These are phyloP conservation scores for Muntiacus reevesi DNA, from an alignment of 2,113 vertebrate species.

Conservation along the genomic window DNA sequence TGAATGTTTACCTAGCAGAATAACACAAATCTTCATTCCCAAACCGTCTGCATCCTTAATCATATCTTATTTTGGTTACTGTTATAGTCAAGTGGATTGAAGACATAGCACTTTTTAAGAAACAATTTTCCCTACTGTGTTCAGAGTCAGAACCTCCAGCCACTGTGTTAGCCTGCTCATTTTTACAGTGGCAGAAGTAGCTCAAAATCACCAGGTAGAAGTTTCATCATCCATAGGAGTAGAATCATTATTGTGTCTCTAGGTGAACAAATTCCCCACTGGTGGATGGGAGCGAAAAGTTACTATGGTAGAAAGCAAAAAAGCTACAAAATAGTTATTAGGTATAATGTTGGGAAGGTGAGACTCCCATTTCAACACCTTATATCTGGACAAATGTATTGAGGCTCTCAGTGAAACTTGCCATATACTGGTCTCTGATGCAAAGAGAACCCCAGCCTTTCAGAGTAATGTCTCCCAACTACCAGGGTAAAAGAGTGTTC, in stretches of 20 bases:
- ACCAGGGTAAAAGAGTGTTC: neutral
- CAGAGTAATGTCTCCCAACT: neutral
- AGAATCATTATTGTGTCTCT: neutral
- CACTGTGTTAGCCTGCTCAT: neutral
- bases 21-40: neutral
- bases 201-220: neutral
- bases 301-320: neutral
- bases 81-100: neutral
- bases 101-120: neutral
- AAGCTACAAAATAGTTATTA: neutral
- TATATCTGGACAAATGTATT: neutral
- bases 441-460: neutral
- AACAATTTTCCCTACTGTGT: neutral
- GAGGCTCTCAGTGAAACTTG: neutral
- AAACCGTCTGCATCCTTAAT: neutral
- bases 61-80: neutral
- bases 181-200: neutral
- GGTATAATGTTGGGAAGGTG: neutral
- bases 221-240: neutral
- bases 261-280: neutral
- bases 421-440: neutral
- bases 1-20: neutral
- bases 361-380: neutral
- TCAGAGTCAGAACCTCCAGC: neutral
- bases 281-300: neutral